Evolutionary conservation across 2,797 vertebrate genomes (phyloP).

Genomic region (Macroramphosus scolopax): DNA sequence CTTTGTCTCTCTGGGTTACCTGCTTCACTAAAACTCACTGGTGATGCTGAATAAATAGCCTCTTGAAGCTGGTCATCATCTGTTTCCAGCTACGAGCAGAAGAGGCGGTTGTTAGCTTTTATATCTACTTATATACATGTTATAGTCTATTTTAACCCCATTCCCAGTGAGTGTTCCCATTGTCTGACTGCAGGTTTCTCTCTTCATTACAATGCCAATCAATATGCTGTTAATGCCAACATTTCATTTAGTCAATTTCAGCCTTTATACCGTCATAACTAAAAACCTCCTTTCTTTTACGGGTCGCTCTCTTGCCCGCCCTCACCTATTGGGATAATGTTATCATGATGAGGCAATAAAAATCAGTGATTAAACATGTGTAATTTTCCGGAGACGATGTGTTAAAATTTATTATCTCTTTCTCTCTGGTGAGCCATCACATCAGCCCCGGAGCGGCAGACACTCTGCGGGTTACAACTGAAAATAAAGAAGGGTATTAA

Average conservation of each 20-base stretch:
- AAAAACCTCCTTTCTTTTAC: slow-evolving; percentile 58
- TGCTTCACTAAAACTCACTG: no score
- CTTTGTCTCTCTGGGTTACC: no score
- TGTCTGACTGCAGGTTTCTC: no score
- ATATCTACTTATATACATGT: no score
- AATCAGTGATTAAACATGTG: slow-evolving; percentile 75
- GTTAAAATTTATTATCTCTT: slow-evolving; percentile 73
- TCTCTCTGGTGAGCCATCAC: slow-evolving; percentile 55
- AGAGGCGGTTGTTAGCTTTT: no score
- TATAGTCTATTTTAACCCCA: no score
- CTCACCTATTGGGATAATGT: slow-evolving; percentile 55
- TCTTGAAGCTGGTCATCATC: no score
- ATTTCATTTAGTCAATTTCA: slow-evolving; percentile 41
- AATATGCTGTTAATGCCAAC: slow-evolving; percentile 33
- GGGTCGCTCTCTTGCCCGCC: slow-evolving; percentile 18
- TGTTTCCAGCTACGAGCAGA: no score
- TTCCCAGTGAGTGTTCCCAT: no score
- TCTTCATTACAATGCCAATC: slow-evolving; percentile 19
- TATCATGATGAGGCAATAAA: slow-evolving; percentile 66
- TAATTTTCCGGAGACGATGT: slow-evolving; percentile 75
- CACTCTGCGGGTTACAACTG: slow-evolving; percentile 70
- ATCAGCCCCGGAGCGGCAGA: slow-evolving; percentile 42
- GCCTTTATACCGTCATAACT: slow-evolving; percentile 58
- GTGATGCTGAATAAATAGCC: no score
- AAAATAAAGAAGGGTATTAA: slow-evolving; percentile 81